Percentiles rank a stretch among this genome's conserved stretches.
Evolutionary conservation across 1,140 invertebrate genomes (phyloP).

Genomic region (Akabosia matsudoensis): DNA sequence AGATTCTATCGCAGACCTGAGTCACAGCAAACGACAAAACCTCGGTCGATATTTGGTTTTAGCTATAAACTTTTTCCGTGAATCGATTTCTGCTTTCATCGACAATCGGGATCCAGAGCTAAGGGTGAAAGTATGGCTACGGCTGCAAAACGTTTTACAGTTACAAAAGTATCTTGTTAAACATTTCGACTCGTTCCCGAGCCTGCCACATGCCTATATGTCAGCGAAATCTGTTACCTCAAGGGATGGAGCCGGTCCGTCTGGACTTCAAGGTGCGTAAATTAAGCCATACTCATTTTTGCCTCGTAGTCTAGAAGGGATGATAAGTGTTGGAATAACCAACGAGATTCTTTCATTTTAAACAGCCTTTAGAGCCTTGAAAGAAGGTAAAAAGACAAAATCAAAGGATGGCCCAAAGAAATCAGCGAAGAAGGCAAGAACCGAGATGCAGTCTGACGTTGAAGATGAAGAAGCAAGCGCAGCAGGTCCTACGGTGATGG

Average conservation of each 20-base stretch:
- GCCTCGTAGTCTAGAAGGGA: not conserved
- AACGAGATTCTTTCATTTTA: too few relatives aligned
- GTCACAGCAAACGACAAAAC: conserved; percentile 3
- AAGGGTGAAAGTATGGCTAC: conserved; percentile 35
- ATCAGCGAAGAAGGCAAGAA: conserved; percentile 22
- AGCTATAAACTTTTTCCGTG: conserved; percentile 42
- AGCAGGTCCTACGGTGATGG: not conserved
- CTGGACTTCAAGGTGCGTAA: not conserved
- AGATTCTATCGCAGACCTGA: not conserved
- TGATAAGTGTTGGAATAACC: too few relatives aligned
- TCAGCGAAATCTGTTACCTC: conserved; percentile 9
- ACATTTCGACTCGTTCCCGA: conserved; percentile 23
- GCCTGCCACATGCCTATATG: conserved; percentile 36
- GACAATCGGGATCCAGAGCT: conserved; percentile 23
- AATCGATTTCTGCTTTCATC: conserved; percentile 39
- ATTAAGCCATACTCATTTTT: not conserved
- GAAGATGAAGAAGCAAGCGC: conserved; percentile 3
- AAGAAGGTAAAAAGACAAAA: not conserved
- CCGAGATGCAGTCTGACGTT: conserved; percentile 6
- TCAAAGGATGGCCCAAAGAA: not conserved
- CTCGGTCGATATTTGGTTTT: conserved; percentile 38
- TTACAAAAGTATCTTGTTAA: conserved; percentile 33
- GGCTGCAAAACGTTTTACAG: conserved; percentile 32
- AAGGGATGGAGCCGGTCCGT: not conserved
- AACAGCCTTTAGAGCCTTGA: too few relatives aligned